Evolutionary conservation across 2,888 invertebrate species (phyloP), one percentile per base, ranked within the genome.

Genomic region (Anoncus sp.): DNA sequence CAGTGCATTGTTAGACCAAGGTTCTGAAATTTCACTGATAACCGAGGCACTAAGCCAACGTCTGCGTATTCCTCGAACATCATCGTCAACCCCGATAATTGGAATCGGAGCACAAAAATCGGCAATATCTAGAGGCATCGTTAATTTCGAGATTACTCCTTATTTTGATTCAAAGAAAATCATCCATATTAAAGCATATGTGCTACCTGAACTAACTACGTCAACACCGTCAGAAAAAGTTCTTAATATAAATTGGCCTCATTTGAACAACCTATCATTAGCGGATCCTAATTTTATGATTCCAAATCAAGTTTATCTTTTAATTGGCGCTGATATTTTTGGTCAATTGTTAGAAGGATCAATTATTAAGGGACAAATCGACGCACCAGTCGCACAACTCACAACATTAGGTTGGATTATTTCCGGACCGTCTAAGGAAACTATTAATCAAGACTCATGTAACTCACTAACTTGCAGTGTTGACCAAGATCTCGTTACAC

Each of bases 301-400:
- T n/a, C n/a, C n/a, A n/a, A n/a, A n/a, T n/a, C 35, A 18, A 18
- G 65, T 79, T 51, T 69, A 79, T 31, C 1, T 79, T 4, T 12
- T 66, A n/a, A 24, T 66, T 51, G 66, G 43, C 9, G 66, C 66
- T 10, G 53, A 18, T 27, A 53, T 66, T 3, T 66, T 53, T 22
- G 38, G 2, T 16, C 14, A 22, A 40, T 53, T 66, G 1, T 2
- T 66, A 24, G 66, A 66, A 38, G 40, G 53, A 9, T 51, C 40
- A 1, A 1, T 66, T 5, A 66, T 20, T 4, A 66, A 40, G 53
- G 66, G 53, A 7, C 43, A 43, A 6, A 27, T 43, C 18, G 66
- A 43, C 5, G 40, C 24, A 43, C 53, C 53, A 10, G 43, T 43
- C 22, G 40, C 18, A 12, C 66, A 66, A 16, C 40, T 43, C 3